Evolutionary conservation across 2,797 vertebrate genomes (phyloP).

Genomic region (Limnodromus scolopaceus): DNA sequence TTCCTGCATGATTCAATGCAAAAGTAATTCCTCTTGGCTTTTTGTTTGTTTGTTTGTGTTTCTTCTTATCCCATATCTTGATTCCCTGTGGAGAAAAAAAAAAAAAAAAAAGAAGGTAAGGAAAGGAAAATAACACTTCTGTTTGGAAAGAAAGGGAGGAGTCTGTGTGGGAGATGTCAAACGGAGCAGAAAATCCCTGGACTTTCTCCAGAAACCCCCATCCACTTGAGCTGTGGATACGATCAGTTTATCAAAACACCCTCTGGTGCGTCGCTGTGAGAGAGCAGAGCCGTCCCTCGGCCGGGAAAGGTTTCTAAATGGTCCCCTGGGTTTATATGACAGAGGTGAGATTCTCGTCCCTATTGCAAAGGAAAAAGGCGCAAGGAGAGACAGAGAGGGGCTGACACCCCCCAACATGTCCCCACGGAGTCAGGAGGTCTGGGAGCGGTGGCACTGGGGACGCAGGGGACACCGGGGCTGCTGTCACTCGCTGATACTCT

Average conservation of each 20-base stretch:
- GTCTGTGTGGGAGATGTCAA: slow-evolving; percentile 49
- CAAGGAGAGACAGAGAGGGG: neutral
- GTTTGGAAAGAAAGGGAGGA: slow-evolving; percentile 20
- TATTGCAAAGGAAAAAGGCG: neutral
- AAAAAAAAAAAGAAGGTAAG: neutral
- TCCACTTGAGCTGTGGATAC: slow-evolving; percentile 56
- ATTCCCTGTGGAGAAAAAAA: neutral
- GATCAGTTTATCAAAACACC: slow-evolving; percentile 59
- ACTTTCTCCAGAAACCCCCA: slow-evolving; percentile 57
- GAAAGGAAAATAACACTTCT: neutral
- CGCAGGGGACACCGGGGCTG: neutral
- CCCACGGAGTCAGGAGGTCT: fast-evolving
- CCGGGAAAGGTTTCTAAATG: fast-evolving
- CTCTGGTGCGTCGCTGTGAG: neutral
- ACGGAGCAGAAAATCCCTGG: slow-evolving; percentile 42
- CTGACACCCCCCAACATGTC: neutral
- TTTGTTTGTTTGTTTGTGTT: slow-evolving; percentile 35
- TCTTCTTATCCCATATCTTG: neutral
- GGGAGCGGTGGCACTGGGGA: neutral
- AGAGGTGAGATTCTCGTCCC: neutral
- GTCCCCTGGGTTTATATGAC: neutral
- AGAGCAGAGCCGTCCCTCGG: fast-evolving
- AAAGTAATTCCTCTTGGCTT: slow-evolving; percentile 15
- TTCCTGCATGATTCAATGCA: neutral
- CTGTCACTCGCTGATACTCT: fast-evolving